These are phyloP conservation scores for Daboia siamensis DNA, from an alignment of 2,113 vertebrate genomes.

Conservation along the genomic window DNA sequence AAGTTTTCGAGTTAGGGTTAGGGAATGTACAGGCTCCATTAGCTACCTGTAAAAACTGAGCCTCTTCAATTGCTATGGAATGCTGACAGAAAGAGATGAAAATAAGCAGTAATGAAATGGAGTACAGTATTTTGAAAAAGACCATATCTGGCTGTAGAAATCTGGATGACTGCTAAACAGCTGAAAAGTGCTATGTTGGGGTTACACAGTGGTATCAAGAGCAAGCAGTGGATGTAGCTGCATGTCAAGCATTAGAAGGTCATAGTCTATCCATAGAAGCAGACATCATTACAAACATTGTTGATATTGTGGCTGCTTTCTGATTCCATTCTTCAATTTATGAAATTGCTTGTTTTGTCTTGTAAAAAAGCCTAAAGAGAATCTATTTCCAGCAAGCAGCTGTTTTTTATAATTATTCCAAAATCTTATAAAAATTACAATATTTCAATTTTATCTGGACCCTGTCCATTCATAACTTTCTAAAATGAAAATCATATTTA, in stretches of 20 bases:
- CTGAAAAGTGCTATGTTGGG: neutral
- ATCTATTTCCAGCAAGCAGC: neutral
- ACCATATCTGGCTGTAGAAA: neutral
- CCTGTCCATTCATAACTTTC: no score
- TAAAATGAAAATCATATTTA: no score
- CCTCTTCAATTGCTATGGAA: neutral
- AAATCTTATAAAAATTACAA: no score
- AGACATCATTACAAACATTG: neutral
- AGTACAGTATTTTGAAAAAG: neutral
- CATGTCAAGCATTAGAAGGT: neutral
- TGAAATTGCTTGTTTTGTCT: neutral
- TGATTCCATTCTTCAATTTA: neutral
- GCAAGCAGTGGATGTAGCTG: neutral
- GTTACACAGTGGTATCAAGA: neutral
- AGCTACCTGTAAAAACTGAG: neutral
- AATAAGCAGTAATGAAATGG: neutral
- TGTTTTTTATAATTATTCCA: no score
- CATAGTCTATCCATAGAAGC: neutral
- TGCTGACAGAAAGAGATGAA: neutral
- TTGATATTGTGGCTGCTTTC: neutral
- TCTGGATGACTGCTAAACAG: neutral
- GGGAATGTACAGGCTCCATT: no score
- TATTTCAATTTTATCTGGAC: no score
- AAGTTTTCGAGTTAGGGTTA: no score
- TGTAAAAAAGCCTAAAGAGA: neutral